phyloP scores from a whole-genome alignment of 2,888 invertebrate species.

The Sphaerophoria taeniata region DNA sequence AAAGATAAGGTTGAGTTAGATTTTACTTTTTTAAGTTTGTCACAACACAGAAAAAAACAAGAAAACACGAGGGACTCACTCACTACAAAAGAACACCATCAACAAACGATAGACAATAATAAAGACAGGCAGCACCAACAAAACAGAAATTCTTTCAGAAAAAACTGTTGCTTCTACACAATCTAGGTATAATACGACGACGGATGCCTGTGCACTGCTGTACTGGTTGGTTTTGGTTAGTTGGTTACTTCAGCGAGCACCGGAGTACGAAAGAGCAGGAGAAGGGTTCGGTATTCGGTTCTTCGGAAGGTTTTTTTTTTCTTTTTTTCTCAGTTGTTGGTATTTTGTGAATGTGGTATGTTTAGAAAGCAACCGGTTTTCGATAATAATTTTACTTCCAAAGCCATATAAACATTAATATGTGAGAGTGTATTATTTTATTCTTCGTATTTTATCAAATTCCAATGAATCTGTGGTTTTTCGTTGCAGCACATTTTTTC shows the following conservation, averaged over 20 bases:
- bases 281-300: constrained; percentile 17
- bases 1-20: constrained; percentile 9
- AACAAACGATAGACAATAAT: constrained; percentile 39
- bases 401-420: constrained; percentile 67
- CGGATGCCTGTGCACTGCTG: constrained; percentile 39
- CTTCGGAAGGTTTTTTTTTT: constrained; percentile 21
- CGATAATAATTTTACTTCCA: constrained; percentile 53
- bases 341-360: constrained; percentile 61
- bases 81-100: constrained; percentile 17
- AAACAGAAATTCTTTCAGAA: constrained; percentile 66
- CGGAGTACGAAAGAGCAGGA: neutral
- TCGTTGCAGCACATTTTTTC: constrained; percentile 45
- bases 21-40: constrained; percentile 34
- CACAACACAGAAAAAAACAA: constrained; percentile 31
- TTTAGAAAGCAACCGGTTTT: constrained; percentile 74
- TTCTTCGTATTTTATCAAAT: constrained; percentile 57
- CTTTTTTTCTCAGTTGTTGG: constrained; percentile 37
- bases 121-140: constrained; percentile 33
- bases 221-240: constrained; percentile 6
- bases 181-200: neutral
- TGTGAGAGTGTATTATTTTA: constrained; percentile 50
- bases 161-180: constrained; percentile 43
- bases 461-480: constrained; percentile 55
- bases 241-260: too few relatives aligned
- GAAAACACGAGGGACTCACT: constrained; percentile 17